Evolutionary conservation across 2,113 vertebrate genomes (phyloP).

Genomic region (Limanda limanda): DNA sequence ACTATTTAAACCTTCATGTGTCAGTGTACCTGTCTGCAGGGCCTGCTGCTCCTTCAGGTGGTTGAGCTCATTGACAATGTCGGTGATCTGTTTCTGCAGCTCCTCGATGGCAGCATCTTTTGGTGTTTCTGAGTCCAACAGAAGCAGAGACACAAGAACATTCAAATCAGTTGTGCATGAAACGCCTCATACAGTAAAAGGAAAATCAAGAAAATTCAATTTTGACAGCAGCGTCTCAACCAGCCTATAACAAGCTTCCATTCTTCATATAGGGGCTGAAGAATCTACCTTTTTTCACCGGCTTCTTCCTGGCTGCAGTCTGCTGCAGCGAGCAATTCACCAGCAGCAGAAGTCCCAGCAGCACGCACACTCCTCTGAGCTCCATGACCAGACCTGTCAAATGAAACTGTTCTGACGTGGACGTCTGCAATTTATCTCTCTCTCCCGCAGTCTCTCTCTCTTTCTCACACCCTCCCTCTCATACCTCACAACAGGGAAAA

Average conservation of each 20-base stretch:
- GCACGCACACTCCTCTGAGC: conserved; percentile 77
- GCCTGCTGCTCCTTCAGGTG: conserved; percentile 93
- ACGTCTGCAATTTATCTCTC: conserved; percentile 60
- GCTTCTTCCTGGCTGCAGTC: conserved; percentile 67
- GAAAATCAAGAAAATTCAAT: background rate
- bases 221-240: background rate
- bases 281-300: conserved; percentile 87
- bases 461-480: conserved; percentile 45
- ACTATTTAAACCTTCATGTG: no score
- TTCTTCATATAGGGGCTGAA: background rate
- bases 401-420: conserved; percentile 49
- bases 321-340: conserved; percentile 77
- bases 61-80: conserved; percentile 87
- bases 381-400: conserved; percentile 81
- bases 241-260: background rate
- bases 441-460: background rate
- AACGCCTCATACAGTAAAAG: no score
- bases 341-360: conserved; percentile 83
- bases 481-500: conserved; percentile 50
- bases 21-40: conserved; percentile 87
- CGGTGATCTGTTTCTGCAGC: conserved; percentile 86
- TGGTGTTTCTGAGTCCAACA: conserved; percentile 55
- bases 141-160: background rate
- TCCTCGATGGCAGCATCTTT: conserved; percentile 85
- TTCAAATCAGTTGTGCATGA: background rate